These are phyloP conservation scores for Apamea sordens DNA, from an alignment of 2,888 invertebrate genomes.

Conservation along the genomic window DNA sequence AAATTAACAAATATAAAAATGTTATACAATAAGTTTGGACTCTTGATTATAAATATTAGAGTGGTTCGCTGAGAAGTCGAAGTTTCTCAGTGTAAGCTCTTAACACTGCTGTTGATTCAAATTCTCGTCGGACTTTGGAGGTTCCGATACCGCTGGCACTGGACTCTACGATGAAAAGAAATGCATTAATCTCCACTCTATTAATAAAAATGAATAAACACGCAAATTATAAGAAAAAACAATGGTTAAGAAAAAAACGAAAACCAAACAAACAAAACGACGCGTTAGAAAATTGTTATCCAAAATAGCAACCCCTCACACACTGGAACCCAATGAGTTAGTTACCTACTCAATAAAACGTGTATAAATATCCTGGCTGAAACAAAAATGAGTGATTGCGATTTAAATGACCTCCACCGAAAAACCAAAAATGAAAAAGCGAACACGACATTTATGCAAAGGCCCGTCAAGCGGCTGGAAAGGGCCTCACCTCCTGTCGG, in stretches of 20 bases:
- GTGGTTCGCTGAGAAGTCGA: constrained; percentile 69
- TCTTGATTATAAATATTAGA: constrained; percentile 77
- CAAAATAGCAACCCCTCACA: constrained; percentile 66
- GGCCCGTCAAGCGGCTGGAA: constrained; percentile 64
- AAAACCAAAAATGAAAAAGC: constrained; percentile 69
- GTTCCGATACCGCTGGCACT: constrained; percentile 90
- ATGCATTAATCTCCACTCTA: constrained; percentile 25
- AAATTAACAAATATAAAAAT: constrained; percentile 78
- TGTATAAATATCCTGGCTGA: constrained; percentile 89
- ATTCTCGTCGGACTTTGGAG: constrained; percentile 93
- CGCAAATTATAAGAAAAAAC: constrained; percentile 57
- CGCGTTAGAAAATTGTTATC: constrained; percentile 63
- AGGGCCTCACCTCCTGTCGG: constrained; percentile 88
- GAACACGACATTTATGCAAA: constrained; percentile 70
- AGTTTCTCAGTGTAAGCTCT: constrained; percentile 65
- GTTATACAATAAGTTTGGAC: constrained; percentile 81
- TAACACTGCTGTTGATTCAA: constrained; percentile 93
- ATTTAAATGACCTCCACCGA: constrained; percentile 78
- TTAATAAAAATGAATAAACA: constrained; percentile 14
- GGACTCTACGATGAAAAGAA: constrained; percentile 91
- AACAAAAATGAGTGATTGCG: constrained; percentile 83
- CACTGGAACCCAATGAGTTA: constrained; percentile 67
- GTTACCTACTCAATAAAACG: constrained; percentile 85
- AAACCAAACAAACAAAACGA: constrained; percentile 65
- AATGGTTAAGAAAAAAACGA: constrained; percentile 65